Evolutionary conservation across 1,140 invertebrate genomes (phyloP).

Genomic region (Gonatopus flavifemur): DNA sequence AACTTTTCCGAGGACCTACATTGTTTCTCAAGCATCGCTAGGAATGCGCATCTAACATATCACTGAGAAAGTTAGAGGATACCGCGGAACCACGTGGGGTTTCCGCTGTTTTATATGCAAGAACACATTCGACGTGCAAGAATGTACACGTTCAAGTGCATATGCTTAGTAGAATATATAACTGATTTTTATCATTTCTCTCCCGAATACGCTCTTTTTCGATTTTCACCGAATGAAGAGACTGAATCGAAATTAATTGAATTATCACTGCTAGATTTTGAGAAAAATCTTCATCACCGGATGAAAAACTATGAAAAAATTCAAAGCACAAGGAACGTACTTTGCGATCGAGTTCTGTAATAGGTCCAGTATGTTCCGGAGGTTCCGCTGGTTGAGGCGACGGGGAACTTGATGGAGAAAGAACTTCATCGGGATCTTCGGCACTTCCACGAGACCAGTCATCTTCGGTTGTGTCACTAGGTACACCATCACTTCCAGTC

Average conservation of each 20-base stretch:
- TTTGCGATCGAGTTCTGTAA: conserved; percentile 55
- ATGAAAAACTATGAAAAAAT: not conserved
- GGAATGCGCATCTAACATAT: conserved; percentile 3
- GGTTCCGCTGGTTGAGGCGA: conserved; percentile 43
- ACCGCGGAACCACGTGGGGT: conserved; percentile 7
- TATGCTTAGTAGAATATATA: conserved; percentile 17
- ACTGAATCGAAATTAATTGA: conserved; percentile 11
- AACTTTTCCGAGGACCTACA: too few species aligned
- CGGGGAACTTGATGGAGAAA: conserved; percentile 50
- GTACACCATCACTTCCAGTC: conserved; percentile 64
- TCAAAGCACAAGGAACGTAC: conserved; percentile 24
- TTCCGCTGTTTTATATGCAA: conserved; percentile 15
- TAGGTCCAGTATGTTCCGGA: conserved; percentile 47
- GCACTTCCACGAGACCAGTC: conserved; percentile 69
- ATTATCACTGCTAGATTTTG: too few species aligned
- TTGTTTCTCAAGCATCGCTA: too few species aligned
- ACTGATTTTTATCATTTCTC: conserved; percentile 15
- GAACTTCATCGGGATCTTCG: conserved; percentile 62
- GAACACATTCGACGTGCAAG: conserved; percentile 17
- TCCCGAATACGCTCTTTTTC: not conserved
- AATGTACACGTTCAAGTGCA: conserved; percentile 15
- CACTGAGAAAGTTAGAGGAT: conserved; percentile 10
- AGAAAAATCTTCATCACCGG: too few species aligned
- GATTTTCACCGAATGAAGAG: not conserved
- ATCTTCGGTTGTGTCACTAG: conserved; percentile 68